Evolutionary conservation across 2,888 invertebrate genomes (phyloP).

Genomic region (Thecocarcelia acutangulata): DNA sequence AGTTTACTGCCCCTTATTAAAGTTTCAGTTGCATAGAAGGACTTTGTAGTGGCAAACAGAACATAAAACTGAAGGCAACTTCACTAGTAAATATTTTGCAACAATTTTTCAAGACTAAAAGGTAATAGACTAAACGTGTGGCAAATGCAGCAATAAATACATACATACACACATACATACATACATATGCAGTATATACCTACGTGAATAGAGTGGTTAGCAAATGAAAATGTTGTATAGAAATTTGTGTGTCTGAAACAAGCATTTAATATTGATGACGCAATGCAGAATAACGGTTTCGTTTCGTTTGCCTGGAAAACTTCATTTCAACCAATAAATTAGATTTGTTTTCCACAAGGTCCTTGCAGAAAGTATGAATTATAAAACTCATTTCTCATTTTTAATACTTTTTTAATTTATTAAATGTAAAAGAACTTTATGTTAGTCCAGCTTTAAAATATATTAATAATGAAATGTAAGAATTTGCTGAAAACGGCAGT

Average conservation of each 20-base stretch:
- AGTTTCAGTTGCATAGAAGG: constrained; percentile 44
- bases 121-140: constrained; percentile 44
- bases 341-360: constrained; percentile 32
- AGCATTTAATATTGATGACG: constrained; percentile 54
- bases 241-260: neutral
- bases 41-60: constrained; percentile 50
- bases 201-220: neutral
- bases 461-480: neutral
- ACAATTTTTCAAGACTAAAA: constrained; percentile 11
- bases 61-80: constrained; percentile 27
- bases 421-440: neutral
- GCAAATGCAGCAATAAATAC: constrained; percentile 18
- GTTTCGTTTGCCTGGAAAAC: neutral
- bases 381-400: neutral
- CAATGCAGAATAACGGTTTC: constrained; percentile 37
- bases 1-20: constrained; percentile 17
- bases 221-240: neutral
- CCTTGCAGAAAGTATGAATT: constrained; percentile 18
- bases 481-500: constrained; percentile 4
- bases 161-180: neutral
- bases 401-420: constrained; percentile 23
- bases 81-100: neutral
- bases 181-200: no score
- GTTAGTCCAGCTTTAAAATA: neutral
- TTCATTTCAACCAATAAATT: constrained; percentile 50